phyloP scores from a whole-genome alignment of 1,140 invertebrate species.

The Probaryconus sp. region DNA sequence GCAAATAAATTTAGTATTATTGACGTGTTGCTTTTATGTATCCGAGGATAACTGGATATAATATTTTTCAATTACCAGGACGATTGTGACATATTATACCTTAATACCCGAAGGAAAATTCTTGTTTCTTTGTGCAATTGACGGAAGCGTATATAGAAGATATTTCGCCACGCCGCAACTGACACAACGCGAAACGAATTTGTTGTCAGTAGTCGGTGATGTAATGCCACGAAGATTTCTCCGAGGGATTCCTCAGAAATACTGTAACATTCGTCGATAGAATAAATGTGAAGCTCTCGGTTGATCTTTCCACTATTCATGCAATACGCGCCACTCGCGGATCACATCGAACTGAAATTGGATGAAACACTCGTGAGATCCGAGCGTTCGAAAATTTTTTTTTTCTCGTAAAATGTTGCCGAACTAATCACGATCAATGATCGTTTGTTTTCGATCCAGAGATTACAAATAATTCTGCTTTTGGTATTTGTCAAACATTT shows the following conservation, averaged over 20 bases:
- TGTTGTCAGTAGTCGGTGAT: constrained; percentile 65
- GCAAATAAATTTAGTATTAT: too few relatives aligned
- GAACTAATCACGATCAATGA: constrained; percentile 6
- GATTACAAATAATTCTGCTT: constrained; percentile 7
- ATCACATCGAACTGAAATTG: constrained; percentile 56
- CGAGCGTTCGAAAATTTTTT: constrained; percentile 30
- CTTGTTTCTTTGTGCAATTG: constrained; percentile 56
- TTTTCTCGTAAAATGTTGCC: constrained; percentile 19
- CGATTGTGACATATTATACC: constrained; percentile 57
- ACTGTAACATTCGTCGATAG: constrained; percentile 59
- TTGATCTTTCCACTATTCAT: constrained; percentile 60
- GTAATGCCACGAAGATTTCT: constrained; percentile 65
- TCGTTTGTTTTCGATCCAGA: constrained; percentile 15
- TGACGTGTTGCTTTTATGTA: too few relatives aligned
- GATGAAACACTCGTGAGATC: constrained; percentile 51
- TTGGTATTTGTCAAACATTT: neutral
- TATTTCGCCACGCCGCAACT: constrained; percentile 64
- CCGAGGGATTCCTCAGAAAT: constrained; percentile 59
- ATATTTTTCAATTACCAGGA: constrained; percentile 52
- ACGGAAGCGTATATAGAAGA: constrained; percentile 64
- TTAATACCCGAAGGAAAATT: constrained; percentile 53
- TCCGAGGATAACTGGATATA: constrained; percentile 39
- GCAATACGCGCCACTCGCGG: constrained; percentile 56
- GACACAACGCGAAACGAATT: constrained; percentile 73
- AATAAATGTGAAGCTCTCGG: constrained; percentile 50